Conservation (phyloP, 2,888 invertebrate genomes). For the Caradrina kadenii region DNA sequence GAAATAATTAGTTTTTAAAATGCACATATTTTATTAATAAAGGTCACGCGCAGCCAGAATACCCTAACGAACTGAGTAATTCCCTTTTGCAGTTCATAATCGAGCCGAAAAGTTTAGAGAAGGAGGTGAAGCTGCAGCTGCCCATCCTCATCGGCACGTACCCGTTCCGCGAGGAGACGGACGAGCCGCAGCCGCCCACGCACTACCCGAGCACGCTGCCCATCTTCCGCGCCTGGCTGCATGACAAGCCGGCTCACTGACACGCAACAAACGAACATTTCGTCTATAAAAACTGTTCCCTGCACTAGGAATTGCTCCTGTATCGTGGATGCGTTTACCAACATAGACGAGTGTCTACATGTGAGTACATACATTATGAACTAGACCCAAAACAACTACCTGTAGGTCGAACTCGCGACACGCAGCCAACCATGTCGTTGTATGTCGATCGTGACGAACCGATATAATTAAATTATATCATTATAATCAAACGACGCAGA, state of each 20-base stretch:
- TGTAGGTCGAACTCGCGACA: too few species aligned
- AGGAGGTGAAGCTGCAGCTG: slow-evolving; percentile 97
- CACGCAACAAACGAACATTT: not conserved
- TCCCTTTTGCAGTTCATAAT: slow-evolving; percentile 93
- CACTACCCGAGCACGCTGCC: slow-evolving; percentile 98
- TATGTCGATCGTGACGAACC: slow-evolving; percentile 4
- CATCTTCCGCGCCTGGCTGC: slow-evolving; percentile 97
- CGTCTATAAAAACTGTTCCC: too few species aligned
- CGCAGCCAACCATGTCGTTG: too few species aligned
- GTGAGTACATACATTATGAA: too few species aligned
- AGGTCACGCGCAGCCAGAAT: too few species aligned
- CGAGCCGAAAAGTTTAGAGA: slow-evolving; percentile 97
- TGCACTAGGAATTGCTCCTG: too few species aligned
- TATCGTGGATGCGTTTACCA: too few species aligned
- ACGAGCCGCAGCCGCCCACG: slow-evolving; percentile 94
- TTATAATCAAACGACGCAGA: not conserved
- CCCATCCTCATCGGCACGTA: slow-evolving; percentile 98
- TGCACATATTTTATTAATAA: too few species aligned
- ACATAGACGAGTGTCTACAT: too few species aligned
- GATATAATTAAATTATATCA: not conserved
- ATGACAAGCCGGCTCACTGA: slow-evolving; percentile 91
- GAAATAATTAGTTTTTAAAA: too few species aligned
- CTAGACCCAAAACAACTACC: too few species aligned
- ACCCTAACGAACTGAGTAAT: too few species aligned
- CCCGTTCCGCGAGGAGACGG: slow-evolving; percentile 93